Base-by-base conservation (phyloP, 2,113 vertebrate species). In the Cheilinus undulatus region DNA sequence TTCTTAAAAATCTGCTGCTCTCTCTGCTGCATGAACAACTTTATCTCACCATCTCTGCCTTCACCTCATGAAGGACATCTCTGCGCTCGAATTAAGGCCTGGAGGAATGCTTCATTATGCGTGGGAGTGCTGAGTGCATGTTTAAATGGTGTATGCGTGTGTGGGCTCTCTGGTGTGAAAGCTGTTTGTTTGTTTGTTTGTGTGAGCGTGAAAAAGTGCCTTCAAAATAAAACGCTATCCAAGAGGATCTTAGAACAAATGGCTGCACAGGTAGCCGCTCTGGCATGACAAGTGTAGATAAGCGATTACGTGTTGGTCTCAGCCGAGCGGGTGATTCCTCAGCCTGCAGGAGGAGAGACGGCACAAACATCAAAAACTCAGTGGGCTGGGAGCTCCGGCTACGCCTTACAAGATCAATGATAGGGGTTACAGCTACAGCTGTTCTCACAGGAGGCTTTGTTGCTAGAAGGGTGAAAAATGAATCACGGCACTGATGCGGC, bases 221-320 rank as follows among this genome's bases (percentile, higher is more conserved):
- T 19, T 46, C 5, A 73, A 72, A 86, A 30, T n/a, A 76, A 73
- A n/a, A 24, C n/a, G 28, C 59, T 76, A 76, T 65, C 61, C 34
- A 63, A 58, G 27, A 80, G 64, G 76, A 78, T 84, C 82, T 76
- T 19, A 73, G 81, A 68, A 84, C 83, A 86, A 80, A 86, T 73
- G 76, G 61, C 69, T 54, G 50, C 57, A 50, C 54, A 77, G 70
- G 65, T 65, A 79, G 72, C 45, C 1, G 63, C 17, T 24, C 56
- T 46, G 43, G 78, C 72, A 76, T 73, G 78, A 82, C 82, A 81
- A 73, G 70, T 77, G 77, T 53, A 78, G 88, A 87, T 91, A 91
- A 90, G 88, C 59, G 74, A 91, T 90, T 90, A 87, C 60, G 64
- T 82, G 75, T 84, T 79, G 82, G 71, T 83, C 84, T 79, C 78